Conservation (phyloP, 2,113 vertebrate species). For the Psettodes erumei region DNA sequence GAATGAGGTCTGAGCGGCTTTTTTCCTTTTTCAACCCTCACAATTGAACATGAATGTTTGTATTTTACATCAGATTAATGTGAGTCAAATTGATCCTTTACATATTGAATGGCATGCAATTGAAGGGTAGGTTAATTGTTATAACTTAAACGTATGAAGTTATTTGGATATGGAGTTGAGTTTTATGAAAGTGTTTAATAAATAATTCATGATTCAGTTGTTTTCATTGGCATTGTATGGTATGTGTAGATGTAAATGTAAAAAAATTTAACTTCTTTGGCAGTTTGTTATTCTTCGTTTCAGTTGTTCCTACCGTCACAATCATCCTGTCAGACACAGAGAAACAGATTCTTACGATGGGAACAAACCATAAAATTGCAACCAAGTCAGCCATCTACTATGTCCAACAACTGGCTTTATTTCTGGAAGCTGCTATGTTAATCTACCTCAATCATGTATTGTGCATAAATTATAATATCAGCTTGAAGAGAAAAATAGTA, state of each 20-base stretch:
- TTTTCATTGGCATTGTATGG: constrained; percentile 9
- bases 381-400: not conserved
- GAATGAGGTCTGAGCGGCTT: constrained; percentile 16
- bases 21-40: constrained; percentile 24
- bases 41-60: constrained; percentile 29
- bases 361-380: not conserved
- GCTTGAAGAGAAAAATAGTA: not conserved
- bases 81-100: not conserved
- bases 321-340: not conserved
- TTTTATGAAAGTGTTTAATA: constrained; percentile 20
- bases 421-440: not conserved
- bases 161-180: constrained; percentile 4
- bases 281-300: constrained; percentile 24
- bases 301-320: not conserved
- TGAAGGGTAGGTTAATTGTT: constrained; percentile 2
- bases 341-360: not conserved
- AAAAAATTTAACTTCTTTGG: constrained; percentile 4
- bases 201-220: constrained; percentile 20
- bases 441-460: not conserved
- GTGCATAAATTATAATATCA: not conserved
- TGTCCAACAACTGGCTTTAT: not conserved
- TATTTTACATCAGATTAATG: constrained; percentile 7
- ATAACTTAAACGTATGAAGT: constrained; percentile 7
- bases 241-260: constrained; percentile 30
- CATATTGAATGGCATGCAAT: constrained; percentile 1